A percentile compares a stretch with the other conserved stretches of the same genome.
These are phyloP conservation scores for Anabacerthia variegaticeps DNA, from an alignment of 2,797 vertebrate species.

Conservation along the genomic window DNA sequence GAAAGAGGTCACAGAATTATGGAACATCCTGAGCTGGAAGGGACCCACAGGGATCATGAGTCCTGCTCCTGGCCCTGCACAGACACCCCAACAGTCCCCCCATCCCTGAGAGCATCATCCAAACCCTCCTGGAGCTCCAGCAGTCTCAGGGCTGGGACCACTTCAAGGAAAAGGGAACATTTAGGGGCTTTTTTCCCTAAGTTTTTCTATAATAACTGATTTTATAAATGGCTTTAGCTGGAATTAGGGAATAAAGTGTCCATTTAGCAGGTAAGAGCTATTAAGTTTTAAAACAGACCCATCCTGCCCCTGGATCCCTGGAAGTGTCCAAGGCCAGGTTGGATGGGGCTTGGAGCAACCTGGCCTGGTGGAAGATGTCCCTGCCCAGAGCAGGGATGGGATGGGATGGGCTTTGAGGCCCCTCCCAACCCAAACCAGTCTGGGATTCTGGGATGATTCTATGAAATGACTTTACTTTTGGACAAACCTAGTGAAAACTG, in stretches of 20 bases:
- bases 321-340: fast-evolving
- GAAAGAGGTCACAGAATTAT: neutral
- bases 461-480: neutral
- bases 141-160: neutral
- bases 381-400: neutral
- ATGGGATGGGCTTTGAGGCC: fast-evolving
- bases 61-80: neutral
- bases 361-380: neutral
- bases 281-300: neutral
- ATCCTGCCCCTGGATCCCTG: neutral
- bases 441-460: neutral
- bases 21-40: neutral
- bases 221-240: neutral
- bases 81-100: neutral
- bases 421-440: neutral
- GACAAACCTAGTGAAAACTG: neutral
- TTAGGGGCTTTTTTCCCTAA: fast-evolving
- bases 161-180: neutral
- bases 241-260: neutral
- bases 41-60: neutral
- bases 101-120: neutral
- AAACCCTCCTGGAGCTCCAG: neutral
- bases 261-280: neutral
- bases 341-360: neutral
- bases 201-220: neutral